phyloP scores from a whole-genome alignment of 2,888 invertebrate genomes.

The Cyaniris semiargus region DNA sequence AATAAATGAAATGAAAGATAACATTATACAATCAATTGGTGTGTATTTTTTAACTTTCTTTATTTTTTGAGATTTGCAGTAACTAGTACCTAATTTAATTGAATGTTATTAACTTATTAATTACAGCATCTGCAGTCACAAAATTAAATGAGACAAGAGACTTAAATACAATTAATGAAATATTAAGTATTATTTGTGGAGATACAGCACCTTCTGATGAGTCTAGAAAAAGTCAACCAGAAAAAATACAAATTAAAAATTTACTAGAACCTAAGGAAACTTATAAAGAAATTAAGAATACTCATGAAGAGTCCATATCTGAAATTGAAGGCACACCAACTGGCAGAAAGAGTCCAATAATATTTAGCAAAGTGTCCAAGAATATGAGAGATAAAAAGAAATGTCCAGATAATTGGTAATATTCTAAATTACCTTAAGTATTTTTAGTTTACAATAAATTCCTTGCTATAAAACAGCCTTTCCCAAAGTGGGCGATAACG shows the following conservation, averaged over 20 bases:
- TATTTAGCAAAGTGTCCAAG: slow-evolving; percentile 55
- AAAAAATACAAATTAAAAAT: slow-evolving; percentile 29
- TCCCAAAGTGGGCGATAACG: too few relatives aligned
- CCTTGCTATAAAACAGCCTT: too few relatives aligned
- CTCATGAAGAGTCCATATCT: slow-evolving; percentile 54
- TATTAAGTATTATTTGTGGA: slow-evolving; percentile 59
- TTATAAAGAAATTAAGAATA: not conserved
- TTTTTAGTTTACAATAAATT: not conserved
- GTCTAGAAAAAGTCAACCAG: not conserved
- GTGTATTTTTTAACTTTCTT: slow-evolving; percentile 42
- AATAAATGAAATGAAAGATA: slow-evolving; percentile 56
- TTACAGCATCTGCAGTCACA: slow-evolving; percentile 53
- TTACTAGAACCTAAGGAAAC: not conserved
- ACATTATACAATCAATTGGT: slow-evolving; percentile 61
- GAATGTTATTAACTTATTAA: slow-evolving; percentile 13
- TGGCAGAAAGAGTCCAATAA: slow-evolving; percentile 66
- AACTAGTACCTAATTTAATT: not conserved
- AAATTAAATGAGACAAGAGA: slow-evolving; percentile 62
- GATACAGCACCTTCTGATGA: slow-evolving; percentile 45
- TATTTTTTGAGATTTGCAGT: not conserved
- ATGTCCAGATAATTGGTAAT: slow-evolving; percentile 62
- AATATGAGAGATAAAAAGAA: slow-evolving; percentile 62
- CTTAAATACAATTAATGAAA: slow-evolving; percentile 54
- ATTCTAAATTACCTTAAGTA: not conserved
- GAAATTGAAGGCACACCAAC: slow-evolving; percentile 68